Percentiles rank a stretch among this genome's conserved stretches.
phyloP scores from a whole-genome alignment of 2,797 vertebrate species.

The Thamnophis elegans region DNA sequence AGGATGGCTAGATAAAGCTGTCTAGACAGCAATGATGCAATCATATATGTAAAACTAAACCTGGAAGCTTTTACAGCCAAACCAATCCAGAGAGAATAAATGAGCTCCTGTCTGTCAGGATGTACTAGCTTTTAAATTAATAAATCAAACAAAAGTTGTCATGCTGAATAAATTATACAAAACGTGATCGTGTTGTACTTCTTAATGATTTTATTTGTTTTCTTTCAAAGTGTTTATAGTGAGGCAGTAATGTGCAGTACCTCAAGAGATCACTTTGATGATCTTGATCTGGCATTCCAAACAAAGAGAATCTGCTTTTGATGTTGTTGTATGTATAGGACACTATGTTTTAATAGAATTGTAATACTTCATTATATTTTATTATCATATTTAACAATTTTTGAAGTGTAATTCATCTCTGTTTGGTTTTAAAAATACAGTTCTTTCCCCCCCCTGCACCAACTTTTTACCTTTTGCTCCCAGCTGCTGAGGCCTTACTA shows the following conservation, averaged over 20 bases:
- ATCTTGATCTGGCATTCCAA: neutral
- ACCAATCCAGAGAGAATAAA: neutral
- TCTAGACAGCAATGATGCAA: neutral
- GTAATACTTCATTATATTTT: neutral
- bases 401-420: neutral
- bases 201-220: neutral
- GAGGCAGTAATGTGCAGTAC: neutral
- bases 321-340: neutral
- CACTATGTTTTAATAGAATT: slow-evolving; percentile 35
- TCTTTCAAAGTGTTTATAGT: neutral
- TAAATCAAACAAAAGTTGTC: neutral
- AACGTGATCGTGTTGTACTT: neutral
- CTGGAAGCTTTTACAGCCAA: neutral
- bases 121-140: neutral
- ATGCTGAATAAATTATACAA: neutral
- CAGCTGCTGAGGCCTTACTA: neutral
- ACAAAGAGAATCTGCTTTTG: neutral
- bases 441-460: neutral
- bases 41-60: neutral
- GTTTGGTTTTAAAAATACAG: neutral
- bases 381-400: neutral
- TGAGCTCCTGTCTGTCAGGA: neutral
- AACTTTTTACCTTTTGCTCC: neutral
- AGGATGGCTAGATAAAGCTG: neutral
- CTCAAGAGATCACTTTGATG: neutral